Percentiles rank a stretch among this genome's conserved stretches.
Evolutionary conservation across 2,797 vertebrate genomes (phyloP).

Genomic region (Glossophaga mutica): DNA sequence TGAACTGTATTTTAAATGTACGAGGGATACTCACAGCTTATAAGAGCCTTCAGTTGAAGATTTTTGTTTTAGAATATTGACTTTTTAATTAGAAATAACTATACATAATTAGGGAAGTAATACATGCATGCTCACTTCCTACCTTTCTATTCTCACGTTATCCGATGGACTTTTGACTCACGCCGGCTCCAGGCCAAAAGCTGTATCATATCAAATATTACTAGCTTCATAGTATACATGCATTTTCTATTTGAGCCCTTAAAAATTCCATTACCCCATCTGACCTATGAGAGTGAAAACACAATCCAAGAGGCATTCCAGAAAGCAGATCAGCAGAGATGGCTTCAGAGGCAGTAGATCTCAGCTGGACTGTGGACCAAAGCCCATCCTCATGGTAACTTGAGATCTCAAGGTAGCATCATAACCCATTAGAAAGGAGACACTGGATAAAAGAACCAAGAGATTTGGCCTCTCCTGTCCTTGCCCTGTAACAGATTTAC

Average conservation of each 20-base stretch:
- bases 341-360: not conserved
- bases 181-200: not conserved
- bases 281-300: not conserved
- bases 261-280: not conserved
- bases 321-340: not conserved
- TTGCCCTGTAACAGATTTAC: not conserved
- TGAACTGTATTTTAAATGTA: not conserved
- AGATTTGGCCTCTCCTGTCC: not conserved
- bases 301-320: not conserved
- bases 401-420: not conserved
- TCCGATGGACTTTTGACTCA: not conserved
- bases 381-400: not conserved
- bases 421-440: not conserved
- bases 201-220: not conserved
- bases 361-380: not conserved
- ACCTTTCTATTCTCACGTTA: not conserved
- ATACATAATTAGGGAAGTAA: not conserved
- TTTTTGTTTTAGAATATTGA: not conserved
- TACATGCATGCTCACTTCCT: not conserved
- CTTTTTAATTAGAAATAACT: not conserved
- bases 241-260: not conserved
- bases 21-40: not conserved
- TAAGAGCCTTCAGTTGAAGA: not conserved
- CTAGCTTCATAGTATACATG: not conserved
- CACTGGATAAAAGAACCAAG: not conserved